Percentiles rank a stretch among this genome's conserved stretches.
These are phyloP conservation scores for Drosophila mayri DNA, from an alignment of 1,140 invertebrate species.

Conservation along the genomic window DNA sequence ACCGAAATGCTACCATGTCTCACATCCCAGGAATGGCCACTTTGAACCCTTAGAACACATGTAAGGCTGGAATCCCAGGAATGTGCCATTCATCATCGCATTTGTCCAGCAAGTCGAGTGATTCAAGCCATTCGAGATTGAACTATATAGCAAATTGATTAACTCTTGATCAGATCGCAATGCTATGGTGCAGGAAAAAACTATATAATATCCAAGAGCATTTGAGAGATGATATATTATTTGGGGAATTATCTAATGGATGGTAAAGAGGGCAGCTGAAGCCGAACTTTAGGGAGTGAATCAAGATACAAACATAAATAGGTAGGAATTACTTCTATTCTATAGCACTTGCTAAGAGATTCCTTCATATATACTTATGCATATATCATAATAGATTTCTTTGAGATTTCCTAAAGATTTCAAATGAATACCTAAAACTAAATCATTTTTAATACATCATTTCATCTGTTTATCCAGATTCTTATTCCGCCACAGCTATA, in stretches of 20 bases:
- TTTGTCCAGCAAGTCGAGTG: background rate
- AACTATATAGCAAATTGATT: background rate
- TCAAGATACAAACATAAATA: too few relatives aligned
- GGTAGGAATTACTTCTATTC: too few relatives aligned
- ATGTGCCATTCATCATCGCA: conserved; percentile 8
- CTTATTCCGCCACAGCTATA: background rate
- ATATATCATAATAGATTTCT: too few relatives aligned
- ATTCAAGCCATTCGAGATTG: background rate
- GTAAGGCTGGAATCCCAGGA: conserved; percentile 3
- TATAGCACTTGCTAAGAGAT: too few relatives aligned
- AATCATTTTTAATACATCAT: background rate
- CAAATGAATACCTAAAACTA: too few relatives aligned
- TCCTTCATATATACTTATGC: too few relatives aligned
- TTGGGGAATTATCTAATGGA: background rate
- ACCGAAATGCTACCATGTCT: conserved; percentile 35
- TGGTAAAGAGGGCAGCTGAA: too few relatives aligned
- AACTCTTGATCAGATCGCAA: background rate
- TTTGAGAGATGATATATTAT: background rate
- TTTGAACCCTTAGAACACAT: conserved; percentile 16
- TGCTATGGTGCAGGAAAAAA: background rate
- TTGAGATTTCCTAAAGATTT: too few relatives aligned
- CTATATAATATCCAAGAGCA: background rate
- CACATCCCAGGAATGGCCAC: conserved; percentile 33
- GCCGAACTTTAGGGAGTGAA: too few relatives aligned
- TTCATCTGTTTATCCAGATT: background rate